phyloP scores from a whole-genome alignment of 2,797 vertebrate genomes.

The Denticeps clupeoides region DNA sequence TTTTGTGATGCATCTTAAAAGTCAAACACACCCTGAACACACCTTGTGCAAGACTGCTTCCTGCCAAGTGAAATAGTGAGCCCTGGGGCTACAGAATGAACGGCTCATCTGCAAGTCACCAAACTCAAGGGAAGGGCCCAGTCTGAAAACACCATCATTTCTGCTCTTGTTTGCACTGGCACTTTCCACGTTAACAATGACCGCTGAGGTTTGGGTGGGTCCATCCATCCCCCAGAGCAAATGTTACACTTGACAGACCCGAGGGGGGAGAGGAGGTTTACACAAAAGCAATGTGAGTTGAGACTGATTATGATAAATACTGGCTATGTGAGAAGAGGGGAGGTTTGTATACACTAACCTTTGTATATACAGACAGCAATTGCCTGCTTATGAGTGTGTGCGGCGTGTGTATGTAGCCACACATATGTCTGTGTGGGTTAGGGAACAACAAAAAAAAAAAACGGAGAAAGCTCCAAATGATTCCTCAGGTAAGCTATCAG shows the following conservation, averaged over 20 bases:
- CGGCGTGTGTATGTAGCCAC: constrained; percentile 3
- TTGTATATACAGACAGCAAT: constrained; percentile 14
- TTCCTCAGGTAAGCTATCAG: constrained; percentile 78
- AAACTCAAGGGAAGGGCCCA: constrained; percentile 41
- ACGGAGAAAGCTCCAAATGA: constrained; percentile 72
- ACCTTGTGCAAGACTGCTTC: constrained; percentile 45
- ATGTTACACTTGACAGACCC: constrained; percentile 19
- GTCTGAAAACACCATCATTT: constrained; percentile 37
- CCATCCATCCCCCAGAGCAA: constrained; percentile 34
- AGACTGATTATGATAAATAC: background rate
- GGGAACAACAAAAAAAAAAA: constrained; percentile 43
- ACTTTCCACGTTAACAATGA: constrained; percentile 43
- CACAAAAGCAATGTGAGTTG: background rate
- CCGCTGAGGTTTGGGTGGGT: constrained; percentile 37
- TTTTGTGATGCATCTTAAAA: constrained; percentile 7
- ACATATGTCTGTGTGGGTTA: background rate
- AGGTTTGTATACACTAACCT: constrained; percentile 47
- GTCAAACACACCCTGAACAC: constrained; percentile 28
- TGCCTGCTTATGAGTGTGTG: background rate
- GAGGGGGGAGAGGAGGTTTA: constrained; percentile 9
- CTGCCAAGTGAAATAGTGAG: constrained; percentile 48
- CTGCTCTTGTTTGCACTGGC: constrained; percentile 50
- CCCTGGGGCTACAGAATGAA: constrained; percentile 49
- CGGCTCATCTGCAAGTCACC: constrained; percentile 9
- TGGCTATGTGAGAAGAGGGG: background rate